Conservation (phyloP, 2,797 vertebrate species). For the Microctenopoma steveboyesi region DNA sequence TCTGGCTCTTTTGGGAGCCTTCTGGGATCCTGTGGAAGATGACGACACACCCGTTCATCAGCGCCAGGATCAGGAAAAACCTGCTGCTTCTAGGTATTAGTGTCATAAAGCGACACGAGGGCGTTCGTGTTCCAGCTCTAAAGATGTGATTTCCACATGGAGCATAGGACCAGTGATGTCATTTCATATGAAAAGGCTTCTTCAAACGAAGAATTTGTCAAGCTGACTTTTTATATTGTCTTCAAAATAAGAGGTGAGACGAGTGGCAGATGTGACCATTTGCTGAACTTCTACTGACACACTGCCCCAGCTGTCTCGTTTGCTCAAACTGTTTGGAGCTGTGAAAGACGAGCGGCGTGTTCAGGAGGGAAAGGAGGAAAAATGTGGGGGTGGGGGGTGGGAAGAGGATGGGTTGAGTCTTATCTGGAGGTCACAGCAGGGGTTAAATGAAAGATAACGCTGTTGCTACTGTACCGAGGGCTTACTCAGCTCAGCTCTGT, state of each 20-base stretch:
- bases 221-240: background rate
- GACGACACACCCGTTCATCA: slow-evolving; percentile 43
- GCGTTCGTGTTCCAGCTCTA: slow-evolving; percentile 17
- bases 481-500: slow-evolving; percentile 19
- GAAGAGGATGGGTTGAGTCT: slow-evolving; percentile 21
- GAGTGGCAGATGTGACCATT: slow-evolving; percentile 26
- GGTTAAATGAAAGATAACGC: slow-evolving; percentile 58
- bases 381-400: background rate
- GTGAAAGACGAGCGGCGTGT: slow-evolving; percentile 45
- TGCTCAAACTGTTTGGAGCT: slow-evolving; percentile 45
- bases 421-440: slow-evolving; percentile 55
- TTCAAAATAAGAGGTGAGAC: slow-evolving; percentile 9
- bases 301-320: slow-evolving; percentile 43
- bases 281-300: slow-evolving; percentile 48
- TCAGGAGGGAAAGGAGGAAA: slow-evolving; percentile 9
- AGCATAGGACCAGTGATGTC: slow-evolving; percentile 13
- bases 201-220: slow-evolving; percentile 7
- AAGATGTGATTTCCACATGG: slow-evolving; percentile 3
- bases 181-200: slow-evolving; percentile 13
- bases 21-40: slow-evolving; percentile 20
- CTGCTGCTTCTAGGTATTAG: slow-evolving; percentile 39
- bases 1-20: slow-evolving; percentile 31
- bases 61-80: slow-evolving; percentile 34
- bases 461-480: slow-evolving; percentile 30
- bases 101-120: background rate